phyloP scores from a whole-genome alignment of 2,113 vertebrate genomes.

The Megalops atlanticus region DNA sequence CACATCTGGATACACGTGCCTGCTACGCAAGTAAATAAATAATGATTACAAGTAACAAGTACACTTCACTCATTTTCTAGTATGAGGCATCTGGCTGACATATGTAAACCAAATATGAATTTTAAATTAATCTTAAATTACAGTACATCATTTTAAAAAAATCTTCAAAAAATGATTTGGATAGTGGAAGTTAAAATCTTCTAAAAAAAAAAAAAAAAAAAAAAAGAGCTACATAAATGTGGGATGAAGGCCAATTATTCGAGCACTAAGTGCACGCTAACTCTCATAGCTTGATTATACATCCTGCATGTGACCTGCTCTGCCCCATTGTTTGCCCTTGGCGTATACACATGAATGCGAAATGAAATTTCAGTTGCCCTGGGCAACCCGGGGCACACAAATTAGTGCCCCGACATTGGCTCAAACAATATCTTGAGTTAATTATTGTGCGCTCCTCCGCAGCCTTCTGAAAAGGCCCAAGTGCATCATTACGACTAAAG shows the following conservation, averaged over 20 bases:
- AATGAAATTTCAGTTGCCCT: slow-evolving; percentile 24
- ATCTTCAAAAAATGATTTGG: too few relatives aligned
- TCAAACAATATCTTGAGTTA: slow-evolving; percentile 26
- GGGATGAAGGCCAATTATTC: slow-evolving; percentile 13
- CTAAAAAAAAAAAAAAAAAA: slow-evolving; percentile 8
- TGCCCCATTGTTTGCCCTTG: neutral
- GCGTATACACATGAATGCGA: neutral
- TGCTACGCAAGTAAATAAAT: neutral
- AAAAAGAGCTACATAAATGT: slow-evolving; percentile 16
- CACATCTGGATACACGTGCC: neutral
- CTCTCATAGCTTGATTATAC: slow-evolving; percentile 28
- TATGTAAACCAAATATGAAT: too few relatives aligned
- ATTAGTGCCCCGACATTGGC: slow-evolving; percentile 5
- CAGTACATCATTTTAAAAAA: neutral
- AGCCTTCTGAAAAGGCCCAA: slow-evolving; percentile 24
- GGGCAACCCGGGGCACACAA: slow-evolving; percentile 28
- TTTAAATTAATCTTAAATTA: neutral
- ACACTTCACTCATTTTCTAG: too few relatives aligned
- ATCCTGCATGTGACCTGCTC: slow-evolving; percentile 25
- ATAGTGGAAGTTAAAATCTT: too few relatives aligned
- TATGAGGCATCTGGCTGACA: too few relatives aligned
- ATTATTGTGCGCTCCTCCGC: slow-evolving; percentile 23
- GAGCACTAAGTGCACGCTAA: neutral
- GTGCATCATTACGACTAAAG: slow-evolving; percentile 34
- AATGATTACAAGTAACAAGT: too few relatives aligned